These are phyloP conservation scores for Beroe ovata DNA, from an alignment of 37 sponge, comb jelly and placozoan species.

Conservation along the genomic window DNA sequence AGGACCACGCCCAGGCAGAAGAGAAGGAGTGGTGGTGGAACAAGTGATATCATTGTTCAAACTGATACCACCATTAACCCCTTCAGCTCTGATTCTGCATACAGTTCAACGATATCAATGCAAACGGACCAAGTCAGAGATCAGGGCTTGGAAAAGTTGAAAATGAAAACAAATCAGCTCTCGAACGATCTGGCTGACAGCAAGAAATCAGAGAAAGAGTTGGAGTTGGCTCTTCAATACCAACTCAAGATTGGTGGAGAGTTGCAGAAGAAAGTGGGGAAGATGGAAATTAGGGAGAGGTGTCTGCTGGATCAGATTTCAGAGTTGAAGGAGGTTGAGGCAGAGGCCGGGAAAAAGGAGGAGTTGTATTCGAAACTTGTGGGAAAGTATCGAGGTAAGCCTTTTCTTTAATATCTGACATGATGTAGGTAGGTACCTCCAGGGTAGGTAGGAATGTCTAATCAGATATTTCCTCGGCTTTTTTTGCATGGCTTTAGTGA, in stretches of 20 bases:
- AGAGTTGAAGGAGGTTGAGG: background rate
- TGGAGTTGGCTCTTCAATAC: slow-evolving; percentile 63
- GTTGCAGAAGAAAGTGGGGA: slow-evolving; percentile 52
- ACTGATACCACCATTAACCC: background rate
- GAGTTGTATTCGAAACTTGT: background rate
- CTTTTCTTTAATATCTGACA: background rate
- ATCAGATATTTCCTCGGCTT: background rate
- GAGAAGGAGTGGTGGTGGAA: background rate
- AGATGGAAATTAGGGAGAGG: slow-evolving; percentile 31
- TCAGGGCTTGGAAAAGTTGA: slow-evolving; percentile 23
- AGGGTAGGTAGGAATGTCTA: too few species aligned
- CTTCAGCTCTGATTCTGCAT: slow-evolving; percentile 41
- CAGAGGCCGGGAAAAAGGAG: slow-evolving; percentile 6
- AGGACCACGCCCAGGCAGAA: background rate
- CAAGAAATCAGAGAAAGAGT: slow-evolving; percentile 54
- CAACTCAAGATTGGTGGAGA: slow-evolving; percentile 50
- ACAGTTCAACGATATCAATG: slow-evolving; percentile 45
- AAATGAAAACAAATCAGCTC: slow-evolving; percentile 25
- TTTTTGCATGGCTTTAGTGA: too few species aligned
- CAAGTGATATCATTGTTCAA: background rate
- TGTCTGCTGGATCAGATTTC: slow-evolving; percentile 2
- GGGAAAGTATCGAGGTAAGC: slow-evolving; percentile 19
- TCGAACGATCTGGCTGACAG: slow-evolving; percentile 34
- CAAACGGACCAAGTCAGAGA: slow-evolving; percentile 8
- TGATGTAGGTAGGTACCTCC: background rate